Evolutionary conservation across 2,888 invertebrate species (phyloP).

Genomic region (Helicoverpa assulta): DNA sequence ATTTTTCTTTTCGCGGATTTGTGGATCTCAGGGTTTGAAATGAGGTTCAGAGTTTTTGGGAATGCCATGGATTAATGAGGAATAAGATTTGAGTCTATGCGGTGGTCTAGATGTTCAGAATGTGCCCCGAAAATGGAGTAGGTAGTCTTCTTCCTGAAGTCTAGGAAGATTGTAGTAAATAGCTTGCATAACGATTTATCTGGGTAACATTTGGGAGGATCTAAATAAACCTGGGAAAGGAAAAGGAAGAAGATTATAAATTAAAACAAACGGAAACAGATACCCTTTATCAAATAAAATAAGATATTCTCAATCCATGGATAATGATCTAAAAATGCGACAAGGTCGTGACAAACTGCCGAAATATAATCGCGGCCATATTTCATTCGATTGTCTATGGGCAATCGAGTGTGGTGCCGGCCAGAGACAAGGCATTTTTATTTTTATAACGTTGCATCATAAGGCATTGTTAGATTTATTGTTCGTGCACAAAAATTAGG

Average conservation of each 20-base stretch:
- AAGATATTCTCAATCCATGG: conserved; percentile 23
- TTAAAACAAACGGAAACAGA: conserved; percentile 18
- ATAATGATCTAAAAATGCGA: conserved; percentile 44
- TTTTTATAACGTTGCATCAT: conserved; percentile 74
- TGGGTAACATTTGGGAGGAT: too few relatives aligned
- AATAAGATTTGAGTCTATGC: not conserved
- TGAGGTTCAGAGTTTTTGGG: not conserved
- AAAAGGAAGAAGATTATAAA: not conserved
- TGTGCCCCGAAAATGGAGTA: too few relatives aligned
- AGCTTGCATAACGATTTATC: too few relatives aligned
- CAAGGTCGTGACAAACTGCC: conserved; percentile 61
- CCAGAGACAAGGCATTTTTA: conserved; percentile 72
- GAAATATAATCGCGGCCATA: conserved; percentile 63
- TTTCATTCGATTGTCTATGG: conserved; percentile 80
- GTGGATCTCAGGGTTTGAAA: not conserved
- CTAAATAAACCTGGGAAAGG: too few relatives aligned
- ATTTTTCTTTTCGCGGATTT: not conserved
- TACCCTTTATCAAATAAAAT: conserved; percentile 20
- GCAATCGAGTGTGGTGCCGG: conserved; percentile 79
- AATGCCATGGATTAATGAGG: too few relatives aligned
- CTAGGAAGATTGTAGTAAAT: too few relatives aligned
- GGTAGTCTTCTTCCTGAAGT: too few relatives aligned
- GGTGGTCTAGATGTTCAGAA: not conserved
- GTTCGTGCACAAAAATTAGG: conserved; percentile 23
- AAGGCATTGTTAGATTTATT: conserved; percentile 44